Base-by-base conservation (phyloP, 2,888 invertebrate species). In the Minunthozetes semirufus region DNA sequence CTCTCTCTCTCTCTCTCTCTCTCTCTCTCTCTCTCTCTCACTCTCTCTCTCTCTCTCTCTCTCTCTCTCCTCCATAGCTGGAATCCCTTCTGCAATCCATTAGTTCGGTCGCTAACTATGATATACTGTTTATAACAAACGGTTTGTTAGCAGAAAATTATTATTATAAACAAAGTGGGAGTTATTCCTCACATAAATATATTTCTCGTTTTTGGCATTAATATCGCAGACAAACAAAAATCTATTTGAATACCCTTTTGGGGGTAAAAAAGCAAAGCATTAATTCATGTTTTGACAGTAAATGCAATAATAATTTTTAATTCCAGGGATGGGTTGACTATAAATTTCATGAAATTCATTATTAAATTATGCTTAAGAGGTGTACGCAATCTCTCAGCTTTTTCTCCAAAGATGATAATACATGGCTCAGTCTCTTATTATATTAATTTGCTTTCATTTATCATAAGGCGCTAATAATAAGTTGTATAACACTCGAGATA, bases 391-490 rank as follows among this genome's bases (percentile, higher is more conserved):
- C 53, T 53, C n/a, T 8, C 9, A 48, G 48, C 15, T 15, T 5
- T 48, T 13, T 9, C n/a, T 48, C 48, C 53, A 48, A n/a, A 48
- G 48, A 48, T 1, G 53, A 19, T 3, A 8, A 53, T 1, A 19
- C 53, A 33, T 33, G 33, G 33, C 19, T 6, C 53, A 5, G n/a
- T 1, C 53, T 3, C 29, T 61, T 13, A 61, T 61, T 29, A 29
- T 27, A 61, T 61, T 61, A 61, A 61, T 61, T 61, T 61, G 29
- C 61, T 61, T 61, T 61, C 61, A 61, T 61, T 4, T 27, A 61
- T 61, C 61, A 61, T n/a, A 61, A 61, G 33, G 61, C 61, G 61
- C 61, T 61, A 61, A 61, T 61, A 61, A 61, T 61, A 61, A 61
- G 29, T 29, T 61, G 27, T 13, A 61, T 29, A 17, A 61, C 29